Evolutionary conservation across 1,140 invertebrate genomes (phyloP).

Genomic region (Drosophila suzukii): DNA sequence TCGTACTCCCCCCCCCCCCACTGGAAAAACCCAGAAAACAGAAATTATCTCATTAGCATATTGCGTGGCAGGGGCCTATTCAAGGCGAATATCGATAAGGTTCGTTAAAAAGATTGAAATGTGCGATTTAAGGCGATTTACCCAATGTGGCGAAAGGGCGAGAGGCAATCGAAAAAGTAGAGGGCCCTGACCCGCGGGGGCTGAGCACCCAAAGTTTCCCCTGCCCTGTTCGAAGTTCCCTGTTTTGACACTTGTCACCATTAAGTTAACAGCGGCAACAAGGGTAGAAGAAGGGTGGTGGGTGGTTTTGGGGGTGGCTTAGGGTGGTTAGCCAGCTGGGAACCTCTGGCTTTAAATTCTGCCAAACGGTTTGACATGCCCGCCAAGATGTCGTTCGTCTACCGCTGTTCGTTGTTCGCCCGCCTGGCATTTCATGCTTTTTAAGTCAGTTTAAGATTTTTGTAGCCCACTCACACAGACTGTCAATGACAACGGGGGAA

Average conservation of each 20-base stretch:
- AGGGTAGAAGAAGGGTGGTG: constrained; percentile 16
- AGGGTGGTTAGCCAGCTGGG: constrained; percentile 13
- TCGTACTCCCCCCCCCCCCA: background rate
- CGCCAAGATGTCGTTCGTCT: constrained; percentile 53
- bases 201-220: background rate
- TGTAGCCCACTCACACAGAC: constrained; percentile 66
- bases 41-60: constrained; percentile 80
- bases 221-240: constrained; percentile 19
- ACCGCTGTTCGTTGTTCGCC: constrained; percentile 28
- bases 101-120: constrained; percentile 83
- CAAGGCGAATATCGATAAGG: constrained; percentile 74
- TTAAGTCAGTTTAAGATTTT: constrained; percentile 81
- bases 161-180: constrained; percentile 35
- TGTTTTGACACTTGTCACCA: constrained; percentile 83
- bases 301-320: background rate
- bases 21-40: background rate
- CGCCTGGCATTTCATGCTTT: constrained; percentile 69
- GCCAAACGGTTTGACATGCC: constrained; percentile 72
- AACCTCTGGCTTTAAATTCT: constrained; percentile 60
- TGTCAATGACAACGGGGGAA: constrained; percentile 59
- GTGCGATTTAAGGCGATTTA: constrained; percentile 80
- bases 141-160: constrained; percentile 54
- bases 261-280: constrained; percentile 79
- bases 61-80: constrained; percentile 75
- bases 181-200: constrained; percentile 10